These are phyloP conservation scores for Anthonomus grandis DNA, from an alignment of 1,140 invertebrate species.

Conservation along the genomic window DNA sequence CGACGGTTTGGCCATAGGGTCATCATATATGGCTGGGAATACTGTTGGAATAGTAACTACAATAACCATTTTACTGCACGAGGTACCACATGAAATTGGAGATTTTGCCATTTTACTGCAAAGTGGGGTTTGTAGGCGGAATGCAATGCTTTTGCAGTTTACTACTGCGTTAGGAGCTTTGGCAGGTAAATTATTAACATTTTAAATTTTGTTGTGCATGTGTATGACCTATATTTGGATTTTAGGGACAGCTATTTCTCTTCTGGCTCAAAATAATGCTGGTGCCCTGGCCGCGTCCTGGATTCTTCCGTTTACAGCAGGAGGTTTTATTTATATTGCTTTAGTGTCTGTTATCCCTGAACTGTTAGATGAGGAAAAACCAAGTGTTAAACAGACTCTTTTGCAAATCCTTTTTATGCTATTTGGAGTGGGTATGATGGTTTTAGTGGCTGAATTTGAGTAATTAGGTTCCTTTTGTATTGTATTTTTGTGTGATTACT, in stretches of 20 bases:
- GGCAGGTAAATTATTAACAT: conserved; percentile 53
- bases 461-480: conserved; percentile 40
- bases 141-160: conserved; percentile 90
- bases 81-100: conserved; percentile 97
- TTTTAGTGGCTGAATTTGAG: conserved; percentile 84
- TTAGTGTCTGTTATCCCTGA: conserved; percentile 96
- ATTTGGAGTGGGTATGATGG: conserved; percentile 88
- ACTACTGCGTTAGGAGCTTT: conserved; percentile 93
- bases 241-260: conserved; percentile 74
- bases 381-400: conserved; percentile 77
- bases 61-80: conserved; percentile 90
- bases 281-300: conserved; percentile 75
- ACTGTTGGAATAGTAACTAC: conserved; percentile 84
- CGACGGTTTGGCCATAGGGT: conserved; percentile 94
- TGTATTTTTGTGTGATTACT: too few relatives aligned
- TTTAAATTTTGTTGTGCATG: too few relatives aligned
- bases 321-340: conserved; percentile 97
- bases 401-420: conserved; percentile 82
- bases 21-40: conserved; percentile 89
- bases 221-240: too few relatives aligned
- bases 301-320: conserved; percentile 94
- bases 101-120: conserved; percentile 97
- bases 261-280: conserved; percentile 70
- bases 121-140: conserved; percentile 84
- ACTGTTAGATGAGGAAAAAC: conserved; percentile 73